Evolutionary conservation across 2,797 vertebrate genomes (phyloP).

Genomic region (Erethizon dorsatum): DNA sequence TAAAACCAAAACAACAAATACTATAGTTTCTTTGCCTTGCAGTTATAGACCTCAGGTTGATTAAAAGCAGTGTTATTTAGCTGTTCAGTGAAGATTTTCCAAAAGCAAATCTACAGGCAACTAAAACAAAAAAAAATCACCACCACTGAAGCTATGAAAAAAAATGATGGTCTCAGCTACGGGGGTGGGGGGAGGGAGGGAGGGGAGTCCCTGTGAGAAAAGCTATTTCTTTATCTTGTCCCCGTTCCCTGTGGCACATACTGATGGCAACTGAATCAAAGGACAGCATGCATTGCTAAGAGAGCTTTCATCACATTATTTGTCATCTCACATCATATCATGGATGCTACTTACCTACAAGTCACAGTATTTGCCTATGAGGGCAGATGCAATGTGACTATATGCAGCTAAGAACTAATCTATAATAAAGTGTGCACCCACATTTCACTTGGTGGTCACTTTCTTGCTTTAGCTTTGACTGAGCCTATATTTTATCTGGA

Average conservation of each 20-base stretch:
- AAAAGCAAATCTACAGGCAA: neutral
- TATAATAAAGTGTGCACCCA: neutral
- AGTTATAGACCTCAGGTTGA: neutral
- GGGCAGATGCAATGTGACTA: neutral
- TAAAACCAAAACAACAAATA: neutral
- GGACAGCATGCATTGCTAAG: neutral
- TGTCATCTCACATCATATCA: neutral
- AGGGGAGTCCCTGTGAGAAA: neutral
- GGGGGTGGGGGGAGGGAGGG: neutral
- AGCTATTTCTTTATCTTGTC: neutral
- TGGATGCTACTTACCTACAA: neutral
- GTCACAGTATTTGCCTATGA: neutral
- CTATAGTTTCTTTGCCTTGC: neutral
- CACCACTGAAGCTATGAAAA: neutral
- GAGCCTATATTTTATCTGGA: conserved; percentile 28
- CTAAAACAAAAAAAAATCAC: neutral
- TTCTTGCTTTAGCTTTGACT: neutral
- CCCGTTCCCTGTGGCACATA: neutral
- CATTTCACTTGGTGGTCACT: neutral
- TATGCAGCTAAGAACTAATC: neutral
- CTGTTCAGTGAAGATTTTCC: neutral
- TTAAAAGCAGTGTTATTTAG: conserved; percentile 22
- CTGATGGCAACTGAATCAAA: neutral
- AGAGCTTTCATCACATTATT: neutral
- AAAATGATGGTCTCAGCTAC: neutral